Conservation (phyloP, 2,888 invertebrate species). For the Acleris cristana region DNA sequence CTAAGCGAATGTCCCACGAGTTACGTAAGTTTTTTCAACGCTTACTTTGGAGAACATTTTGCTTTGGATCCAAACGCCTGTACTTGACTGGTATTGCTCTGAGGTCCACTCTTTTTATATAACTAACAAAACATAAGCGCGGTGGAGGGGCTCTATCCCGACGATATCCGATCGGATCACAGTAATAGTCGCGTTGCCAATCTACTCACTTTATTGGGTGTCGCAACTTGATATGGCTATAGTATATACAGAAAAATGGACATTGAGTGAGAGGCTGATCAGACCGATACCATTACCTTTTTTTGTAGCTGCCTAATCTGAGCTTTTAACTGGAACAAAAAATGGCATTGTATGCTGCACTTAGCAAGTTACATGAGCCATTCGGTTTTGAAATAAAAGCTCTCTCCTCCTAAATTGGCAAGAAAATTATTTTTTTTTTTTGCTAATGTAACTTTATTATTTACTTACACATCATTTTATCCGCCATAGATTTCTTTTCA, state of each 20-base stretch:
- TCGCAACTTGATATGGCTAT: conserved; percentile 71
- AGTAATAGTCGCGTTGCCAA: conserved; percentile 79
- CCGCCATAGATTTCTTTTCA: no score
- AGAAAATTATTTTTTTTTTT: not conserved
- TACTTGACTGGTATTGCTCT: conserved; percentile 70
- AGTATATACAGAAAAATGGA: conserved; percentile 69
- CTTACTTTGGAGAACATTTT: conserved; percentile 83
- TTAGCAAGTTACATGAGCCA: conserved; percentile 1
- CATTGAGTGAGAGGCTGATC: conserved; percentile 65
- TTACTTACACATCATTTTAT: no score
- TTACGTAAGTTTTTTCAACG: conserved; percentile 53
- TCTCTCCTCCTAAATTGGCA: not conserved
- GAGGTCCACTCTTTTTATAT: conserved; percentile 80
- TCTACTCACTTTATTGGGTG: conserved; percentile 74
- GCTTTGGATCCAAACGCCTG: conserved; percentile 73
- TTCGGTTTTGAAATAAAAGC: conserved; percentile 2
- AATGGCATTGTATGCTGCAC: conserved; percentile 1
- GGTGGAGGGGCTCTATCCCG: conserved; percentile 75
- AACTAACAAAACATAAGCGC: conserved; percentile 77
- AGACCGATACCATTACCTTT: conserved; percentile 50
- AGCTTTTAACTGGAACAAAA: conserved; percentile 12
- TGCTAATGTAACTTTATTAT: no score
- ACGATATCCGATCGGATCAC: conserved; percentile 79
- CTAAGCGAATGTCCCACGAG: conserved; percentile 50
- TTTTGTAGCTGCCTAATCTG: conserved; percentile 7